These are phyloP conservation scores for Hycleus cichorii DNA, from an alignment of 1,140 invertebrate species.

Conservation along the genomic window DNA sequence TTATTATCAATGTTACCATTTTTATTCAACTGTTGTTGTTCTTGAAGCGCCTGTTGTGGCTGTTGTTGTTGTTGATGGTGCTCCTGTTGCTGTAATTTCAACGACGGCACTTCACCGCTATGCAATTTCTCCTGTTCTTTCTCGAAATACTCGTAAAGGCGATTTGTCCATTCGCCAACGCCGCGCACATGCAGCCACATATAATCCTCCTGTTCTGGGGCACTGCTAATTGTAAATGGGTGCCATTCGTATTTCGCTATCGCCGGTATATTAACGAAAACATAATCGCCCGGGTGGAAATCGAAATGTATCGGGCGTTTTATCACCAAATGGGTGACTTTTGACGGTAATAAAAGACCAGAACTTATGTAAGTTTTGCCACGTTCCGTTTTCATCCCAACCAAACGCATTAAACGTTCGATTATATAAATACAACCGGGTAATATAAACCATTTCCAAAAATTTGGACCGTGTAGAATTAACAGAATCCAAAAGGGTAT, in stretches of 20 bases:
- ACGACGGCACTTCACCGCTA: slow-evolving; percentile 47
- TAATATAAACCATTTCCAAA: slow-evolving; percentile 92
- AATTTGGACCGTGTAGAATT: slow-evolving; percentile 84
- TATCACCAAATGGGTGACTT: slow-evolving; percentile 82
- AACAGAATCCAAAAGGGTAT: slow-evolving; percentile 81
- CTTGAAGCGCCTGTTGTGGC: slow-evolving; percentile 15
- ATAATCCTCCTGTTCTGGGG: slow-evolving; percentile 87
- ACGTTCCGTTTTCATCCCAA: slow-evolving; percentile 57
- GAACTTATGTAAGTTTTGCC: slow-evolving; percentile 82
- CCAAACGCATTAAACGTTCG: slow-evolving; percentile 64
- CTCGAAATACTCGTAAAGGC: slow-evolving; percentile 83
- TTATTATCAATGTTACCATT: slow-evolving; percentile 24
- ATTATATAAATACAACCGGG: slow-evolving; percentile 74
- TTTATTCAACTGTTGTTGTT: no score
- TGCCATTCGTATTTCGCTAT: slow-evolving; percentile 95
- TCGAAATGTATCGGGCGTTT: slow-evolving; percentile 77
- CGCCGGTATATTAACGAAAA: slow-evolving; percentile 87
- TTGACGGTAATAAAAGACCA: slow-evolving; percentile 74
- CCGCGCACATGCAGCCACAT: slow-evolving; percentile 91
- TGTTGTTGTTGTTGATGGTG: slow-evolving; percentile 13
- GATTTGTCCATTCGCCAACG: slow-evolving; percentile 92
- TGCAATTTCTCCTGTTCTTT: slow-evolving; percentile 67
- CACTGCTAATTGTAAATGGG: slow-evolving; percentile 94
- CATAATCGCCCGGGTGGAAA: slow-evolving; percentile 89
- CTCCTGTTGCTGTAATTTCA: slow-evolving; percentile 18